A percentile compares a stretch with the other conserved stretches of the same genome.
These are phyloP conservation scores for Salminus brasiliensis DNA, from an alignment of 2,113 vertebrate species.

Conservation along the genomic window DNA sequence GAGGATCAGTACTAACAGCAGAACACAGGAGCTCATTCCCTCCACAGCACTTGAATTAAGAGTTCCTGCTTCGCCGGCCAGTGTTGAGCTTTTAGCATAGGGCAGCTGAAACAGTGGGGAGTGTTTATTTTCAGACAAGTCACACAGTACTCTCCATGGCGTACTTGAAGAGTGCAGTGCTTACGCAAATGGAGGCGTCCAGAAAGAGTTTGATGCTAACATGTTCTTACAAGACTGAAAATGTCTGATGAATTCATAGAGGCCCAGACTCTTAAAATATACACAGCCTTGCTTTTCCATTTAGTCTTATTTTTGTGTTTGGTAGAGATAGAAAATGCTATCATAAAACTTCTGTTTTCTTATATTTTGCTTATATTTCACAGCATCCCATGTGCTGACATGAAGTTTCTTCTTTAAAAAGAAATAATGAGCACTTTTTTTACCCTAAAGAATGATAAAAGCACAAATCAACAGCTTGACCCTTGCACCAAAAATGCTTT, in stretches of 20 bases:
- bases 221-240: background rate
- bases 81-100: background rate
- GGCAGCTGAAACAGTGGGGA: background rate
- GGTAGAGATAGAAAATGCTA: background rate
- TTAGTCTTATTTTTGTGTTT: too few species aligned
- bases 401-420: background rate
- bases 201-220: background rate
- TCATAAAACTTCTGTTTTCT: background rate
- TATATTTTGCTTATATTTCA: too few species aligned
- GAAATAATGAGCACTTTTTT: background rate
- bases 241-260: background rate
- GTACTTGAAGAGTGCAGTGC: background rate
- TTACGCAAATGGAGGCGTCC: background rate
- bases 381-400: background rate
- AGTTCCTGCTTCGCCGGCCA: background rate
- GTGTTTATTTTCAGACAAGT: conserved; percentile 11
- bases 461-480: too few species aligned
- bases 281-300: background rate
- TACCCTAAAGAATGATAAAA: too few species aligned
- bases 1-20: background rate
- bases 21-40: background rate
- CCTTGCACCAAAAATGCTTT: too few species aligned
- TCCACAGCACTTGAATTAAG: background rate
- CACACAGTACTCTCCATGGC: background rate
- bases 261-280: background rate